These are phyloP conservation scores for Tetranychus truncatus DNA, from an alignment of 2,888 invertebrate species.

Conservation along the genomic window DNA sequence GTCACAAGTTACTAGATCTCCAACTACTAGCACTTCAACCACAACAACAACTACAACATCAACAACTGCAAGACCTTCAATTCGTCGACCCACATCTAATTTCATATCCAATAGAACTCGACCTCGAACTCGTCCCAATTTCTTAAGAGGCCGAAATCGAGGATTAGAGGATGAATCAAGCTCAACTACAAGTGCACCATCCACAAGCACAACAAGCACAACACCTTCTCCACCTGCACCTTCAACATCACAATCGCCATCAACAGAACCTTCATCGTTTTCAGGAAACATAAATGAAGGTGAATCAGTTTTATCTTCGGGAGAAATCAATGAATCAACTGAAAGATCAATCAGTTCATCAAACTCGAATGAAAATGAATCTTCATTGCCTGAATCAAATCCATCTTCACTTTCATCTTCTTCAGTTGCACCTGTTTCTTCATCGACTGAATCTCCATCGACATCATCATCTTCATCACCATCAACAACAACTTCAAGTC, in stretches of 20 bases:
- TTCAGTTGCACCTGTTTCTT: not conserved
- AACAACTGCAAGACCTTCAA: not conserved
- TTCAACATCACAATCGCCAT: not conserved
- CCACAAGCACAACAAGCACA: not conserved
- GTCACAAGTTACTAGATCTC: not conserved
- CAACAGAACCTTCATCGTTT: not conserved
- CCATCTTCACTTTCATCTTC: not conserved
- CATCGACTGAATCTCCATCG: not conserved
- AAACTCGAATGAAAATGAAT: not conserved
- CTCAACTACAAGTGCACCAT: not conserved
- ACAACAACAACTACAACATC: not conserved
- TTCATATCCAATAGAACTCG: constrained; percentile 1
- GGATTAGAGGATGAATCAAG: not conserved
- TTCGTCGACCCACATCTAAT: not conserved
- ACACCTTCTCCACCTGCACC: not conserved
- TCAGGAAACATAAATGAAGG: not conserved
- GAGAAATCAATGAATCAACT: not conserved
- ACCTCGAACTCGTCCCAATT: constrained; percentile 2
- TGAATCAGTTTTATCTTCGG: not conserved
- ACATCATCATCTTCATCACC: not conserved
- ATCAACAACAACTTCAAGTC: not conserved
- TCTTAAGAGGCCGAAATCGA: not conserved
- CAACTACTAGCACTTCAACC: not conserved
- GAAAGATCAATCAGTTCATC: not conserved
- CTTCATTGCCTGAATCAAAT: not conserved